These are phyloP conservation scores for Panzeria rudis DNA, from an alignment of 2,888 invertebrate species.

Conservation along the genomic window DNA sequence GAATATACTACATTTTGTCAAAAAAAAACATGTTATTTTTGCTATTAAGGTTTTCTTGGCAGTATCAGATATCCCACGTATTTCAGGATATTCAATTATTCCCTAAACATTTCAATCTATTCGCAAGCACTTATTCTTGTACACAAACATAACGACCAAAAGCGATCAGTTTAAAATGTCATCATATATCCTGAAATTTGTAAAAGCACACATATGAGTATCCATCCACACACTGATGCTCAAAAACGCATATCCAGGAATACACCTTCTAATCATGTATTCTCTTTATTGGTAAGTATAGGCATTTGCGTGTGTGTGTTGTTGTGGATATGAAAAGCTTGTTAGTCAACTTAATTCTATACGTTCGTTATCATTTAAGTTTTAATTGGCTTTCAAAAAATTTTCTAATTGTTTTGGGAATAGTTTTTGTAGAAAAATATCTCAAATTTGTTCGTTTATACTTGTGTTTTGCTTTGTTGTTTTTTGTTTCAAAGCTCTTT, in stretches of 20 bases:
- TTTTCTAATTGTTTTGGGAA: slow-evolving; percentile 70
- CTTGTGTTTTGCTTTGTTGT: not conserved
- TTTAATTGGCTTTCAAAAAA: slow-evolving; percentile 73
- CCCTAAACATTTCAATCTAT: slow-evolving; percentile 42
- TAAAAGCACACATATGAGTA: not conserved
- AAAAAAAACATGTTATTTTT: not conserved
- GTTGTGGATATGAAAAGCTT: slow-evolving; percentile 19
- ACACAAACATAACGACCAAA: slow-evolving; percentile 19
- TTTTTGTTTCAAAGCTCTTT: not conserved
- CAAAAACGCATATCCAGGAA: not conserved
- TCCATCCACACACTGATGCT: not conserved
- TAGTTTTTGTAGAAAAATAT: slow-evolving; percentile 36
- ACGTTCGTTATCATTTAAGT: slow-evolving; percentile 68
- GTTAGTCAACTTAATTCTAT: slow-evolving; percentile 55
- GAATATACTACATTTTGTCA: too few species aligned
- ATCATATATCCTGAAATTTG: slow-evolving; percentile 58
- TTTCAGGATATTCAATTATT: slow-evolving; percentile 20
- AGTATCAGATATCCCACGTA: slow-evolving; percentile 10
- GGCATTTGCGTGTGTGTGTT: not conserved
- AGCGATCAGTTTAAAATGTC: slow-evolving; percentile 49
- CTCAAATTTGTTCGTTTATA: slow-evolving; percentile 28
- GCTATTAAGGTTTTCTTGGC: not conserved
- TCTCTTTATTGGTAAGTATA: slow-evolving; percentile 36
- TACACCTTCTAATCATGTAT: slow-evolving; percentile 37
- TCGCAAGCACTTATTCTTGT: not conserved